Percentiles rank a stretch among this genome's conserved stretches.
phyloP scores from a whole-genome alignment of 2,113 vertebrate genomes.

The Hystrix brachyura region DNA sequence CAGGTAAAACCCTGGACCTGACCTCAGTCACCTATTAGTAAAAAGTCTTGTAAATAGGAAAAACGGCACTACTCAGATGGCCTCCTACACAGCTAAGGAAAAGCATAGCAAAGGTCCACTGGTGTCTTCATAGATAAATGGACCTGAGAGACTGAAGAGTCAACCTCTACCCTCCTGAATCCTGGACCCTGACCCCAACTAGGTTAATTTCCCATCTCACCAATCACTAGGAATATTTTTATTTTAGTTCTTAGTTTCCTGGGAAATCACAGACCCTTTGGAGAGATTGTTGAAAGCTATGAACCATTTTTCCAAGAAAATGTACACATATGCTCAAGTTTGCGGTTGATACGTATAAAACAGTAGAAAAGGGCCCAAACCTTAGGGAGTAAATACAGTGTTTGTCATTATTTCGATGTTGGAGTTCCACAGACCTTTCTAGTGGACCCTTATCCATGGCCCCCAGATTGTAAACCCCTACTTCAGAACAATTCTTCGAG shows the following conservation, averaged over 20 bases:
- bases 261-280: not conserved
- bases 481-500: constrained; percentile 26
- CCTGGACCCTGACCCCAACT: not conserved
- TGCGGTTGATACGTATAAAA: not conserved
- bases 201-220: not conserved
- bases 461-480: not conserved
- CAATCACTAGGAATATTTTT: not conserved
- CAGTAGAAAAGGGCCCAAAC: not conserved
- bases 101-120: not conserved
- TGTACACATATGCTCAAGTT: not conserved
- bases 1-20: not conserved
- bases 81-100: not conserved
- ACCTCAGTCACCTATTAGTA: not conserved
- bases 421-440: not conserved
- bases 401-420: not conserved
- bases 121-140: not conserved
- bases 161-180: not conserved
- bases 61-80: accelerated
- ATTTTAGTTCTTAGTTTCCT: not conserved
- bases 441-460: not conserved
- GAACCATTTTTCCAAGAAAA: not conserved
- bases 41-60: not conserved
- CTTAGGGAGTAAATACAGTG: not conserved
- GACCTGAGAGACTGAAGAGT: not conserved
- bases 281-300: constrained; percentile 33